Conservation (phyloP, 2,888 invertebrate species). For the Acrocyrtus sp. region DNA sequence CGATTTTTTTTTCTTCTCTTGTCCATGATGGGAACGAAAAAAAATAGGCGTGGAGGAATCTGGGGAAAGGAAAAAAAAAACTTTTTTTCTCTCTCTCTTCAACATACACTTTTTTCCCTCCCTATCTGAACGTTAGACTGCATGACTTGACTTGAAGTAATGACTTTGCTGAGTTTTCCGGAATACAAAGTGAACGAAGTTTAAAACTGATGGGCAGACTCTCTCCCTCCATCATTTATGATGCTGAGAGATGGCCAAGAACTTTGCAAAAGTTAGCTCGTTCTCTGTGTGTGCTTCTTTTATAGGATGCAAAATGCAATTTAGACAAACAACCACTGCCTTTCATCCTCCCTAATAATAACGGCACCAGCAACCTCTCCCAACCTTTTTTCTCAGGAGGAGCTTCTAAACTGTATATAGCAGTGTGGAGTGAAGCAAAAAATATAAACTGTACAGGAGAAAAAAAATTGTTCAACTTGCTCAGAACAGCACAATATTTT, state of each 20-base stretch:
- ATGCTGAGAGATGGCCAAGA: neutral
- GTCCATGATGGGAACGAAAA: neutral
- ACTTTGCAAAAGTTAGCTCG: neutral
- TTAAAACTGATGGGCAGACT: neutral
- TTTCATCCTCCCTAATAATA: neutral
- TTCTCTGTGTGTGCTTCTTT: neutral
- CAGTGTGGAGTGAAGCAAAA: neutral
- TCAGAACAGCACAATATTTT: no score
- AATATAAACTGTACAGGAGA: no score
- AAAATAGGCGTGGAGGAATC: neutral
- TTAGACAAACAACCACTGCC: slow-evolving; percentile 23
- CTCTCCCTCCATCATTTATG: neutral
- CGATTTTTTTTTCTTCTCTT: slow-evolving; percentile 14
- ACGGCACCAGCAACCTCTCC: neutral
- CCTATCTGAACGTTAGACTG: slow-evolving; percentile 16
- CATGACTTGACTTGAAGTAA: slow-evolving; percentile 33
- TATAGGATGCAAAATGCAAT: slow-evolving; percentile 21
- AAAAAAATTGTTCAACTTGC: no score
- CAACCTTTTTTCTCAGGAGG: neutral
- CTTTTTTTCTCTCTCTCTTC: neutral
- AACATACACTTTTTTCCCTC: slow-evolving; percentile 15
- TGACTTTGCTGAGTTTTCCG: slow-evolving; percentile 11
- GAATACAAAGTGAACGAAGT: slow-evolving; percentile 25
- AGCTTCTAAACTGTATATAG: neutral
- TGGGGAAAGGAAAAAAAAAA: neutral